A percentile compares a stretch with the other conserved stretches of the same genome.
phyloP scores from a whole-genome alignment of 2,888 invertebrate species.

The Scaptomyza cyrtandrae region DNA sequence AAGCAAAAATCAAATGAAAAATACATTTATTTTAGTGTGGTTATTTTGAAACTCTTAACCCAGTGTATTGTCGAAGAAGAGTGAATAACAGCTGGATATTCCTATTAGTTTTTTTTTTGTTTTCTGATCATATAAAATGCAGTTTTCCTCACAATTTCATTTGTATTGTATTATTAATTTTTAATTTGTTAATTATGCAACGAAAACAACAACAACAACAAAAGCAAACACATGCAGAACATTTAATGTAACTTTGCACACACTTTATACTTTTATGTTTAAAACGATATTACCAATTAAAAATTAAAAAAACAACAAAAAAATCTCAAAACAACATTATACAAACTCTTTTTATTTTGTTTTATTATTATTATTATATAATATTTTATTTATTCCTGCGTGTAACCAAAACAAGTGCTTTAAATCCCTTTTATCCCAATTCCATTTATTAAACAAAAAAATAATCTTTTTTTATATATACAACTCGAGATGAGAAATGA shows the following conservation, averaged over 20 bases:
- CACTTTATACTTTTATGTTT: slow-evolving; percentile 66
- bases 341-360: slow-evolving; percentile 44
- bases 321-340: slow-evolving; percentile 42
- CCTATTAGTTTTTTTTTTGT: slow-evolving; percentile 31
- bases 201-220: slow-evolving; percentile 30
- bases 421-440: slow-evolving; percentile 13
- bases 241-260: slow-evolving; percentile 74
- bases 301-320: slow-evolving; percentile 47
- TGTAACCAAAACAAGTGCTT: slow-evolving; percentile 35
- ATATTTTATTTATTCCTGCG: slow-evolving; percentile 1
- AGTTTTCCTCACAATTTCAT: slow-evolving; percentile 26
- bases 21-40: slow-evolving; percentile 21
- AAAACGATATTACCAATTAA: slow-evolving; percentile 71
- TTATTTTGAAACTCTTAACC: slow-evolving; percentile 30
- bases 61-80: slow-evolving; percentile 56
- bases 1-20: slow-evolving; percentile 25
- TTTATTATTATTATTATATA: slow-evolving; percentile 30
- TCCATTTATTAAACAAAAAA: background rate
- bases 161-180: slow-evolving; percentile 65
- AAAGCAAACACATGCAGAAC: slow-evolving; percentile 49
- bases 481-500: background rate
- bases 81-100: slow-evolving; percentile 4
- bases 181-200: slow-evolving; percentile 63
- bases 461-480: too few species aligned
- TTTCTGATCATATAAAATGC: slow-evolving; percentile 10